Evolutionary conservation across 2,113 vertebrate genomes (phyloP), one percentile per base, ranked within the genome.

Genomic region (Zapus hudsonius): DNA sequence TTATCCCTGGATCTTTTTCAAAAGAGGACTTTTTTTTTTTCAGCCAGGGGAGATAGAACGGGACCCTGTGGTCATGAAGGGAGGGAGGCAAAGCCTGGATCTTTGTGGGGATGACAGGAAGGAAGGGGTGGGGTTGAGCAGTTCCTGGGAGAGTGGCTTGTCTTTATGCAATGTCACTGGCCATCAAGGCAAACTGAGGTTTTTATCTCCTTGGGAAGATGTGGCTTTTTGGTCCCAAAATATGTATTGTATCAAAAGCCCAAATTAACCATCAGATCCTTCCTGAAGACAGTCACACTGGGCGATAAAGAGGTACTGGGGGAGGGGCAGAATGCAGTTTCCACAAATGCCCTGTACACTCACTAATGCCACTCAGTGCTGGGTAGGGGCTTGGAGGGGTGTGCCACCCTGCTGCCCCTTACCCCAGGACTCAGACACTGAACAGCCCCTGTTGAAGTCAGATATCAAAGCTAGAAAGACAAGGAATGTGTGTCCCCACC

Each of bases 161-260:
- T 47, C 66, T 69, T 29, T 52, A 4, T 40, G 52, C 70, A 16
- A 23, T 36, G 31, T 59, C 57, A 59, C 75, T 64, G 73, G 73
- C n/a, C 22, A 7, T 67, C 36, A 76, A 79, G 47, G 67, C 47
- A 84, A 19, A 16, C 42, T 59, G 36, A 52, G 3, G 20, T 36
- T 90, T 70, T 91, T 81, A 66, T 75, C 90, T 90, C 57, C 80
- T 85, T 3, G 1, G 70, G 74, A 90, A 92, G 31, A 66, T 86
- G 59, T 38, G 59, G 52, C 70, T 80, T 75, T 87, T 92, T 42
- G 69, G 64, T 88, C 69, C 83, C 72, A 29, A 90, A 84, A 73
- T 93, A 82, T 4, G 3, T 64, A 25, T 22, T 13, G 4, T 66
- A 87, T 84, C 88, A 74, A 36, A 80, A 75, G n/a, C 40, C 73